Conservation (phyloP, 2,113 vertebrate genomes). For the Ramphastos sulfuratus region DNA sequence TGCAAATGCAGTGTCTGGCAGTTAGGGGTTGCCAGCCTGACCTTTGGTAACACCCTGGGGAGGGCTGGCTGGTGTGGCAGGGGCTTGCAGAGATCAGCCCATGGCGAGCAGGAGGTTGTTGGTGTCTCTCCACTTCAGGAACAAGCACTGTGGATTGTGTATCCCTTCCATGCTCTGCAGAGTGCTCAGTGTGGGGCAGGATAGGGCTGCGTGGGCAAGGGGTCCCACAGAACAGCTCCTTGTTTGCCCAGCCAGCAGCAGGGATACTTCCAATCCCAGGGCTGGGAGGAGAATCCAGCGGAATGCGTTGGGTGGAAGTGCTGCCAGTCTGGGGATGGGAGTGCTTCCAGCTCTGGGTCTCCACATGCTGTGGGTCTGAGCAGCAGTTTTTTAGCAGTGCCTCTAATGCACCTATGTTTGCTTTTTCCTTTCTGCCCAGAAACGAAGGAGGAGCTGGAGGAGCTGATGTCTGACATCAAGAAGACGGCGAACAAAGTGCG, state of each 20-base stretch:
- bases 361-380: fast-evolving
- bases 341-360: neutral
- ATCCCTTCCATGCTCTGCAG: neutral
- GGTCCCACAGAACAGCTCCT: neutral
- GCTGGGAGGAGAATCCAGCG: neutral
- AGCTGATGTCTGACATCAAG: conserved; percentile 96
- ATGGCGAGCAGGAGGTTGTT: neutral
- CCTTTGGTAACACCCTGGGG: fast-evolving
- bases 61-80: fast-evolving
- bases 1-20: neutral
- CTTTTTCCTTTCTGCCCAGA: conserved; percentile 74
- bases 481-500: conserved; percentile 96
- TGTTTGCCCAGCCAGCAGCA: neutral
- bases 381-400: neutral
- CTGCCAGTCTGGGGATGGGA: neutral
- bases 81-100: too few species aligned
- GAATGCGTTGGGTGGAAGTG: fast-evolving
- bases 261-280: neutral
- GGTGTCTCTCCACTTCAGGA: neutral
- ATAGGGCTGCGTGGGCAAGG: too few species aligned
- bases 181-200: fast-evolving
- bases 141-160: too few species aligned
- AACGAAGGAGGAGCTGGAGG: conserved; percentile 93
- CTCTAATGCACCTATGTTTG: neutral
- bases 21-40: neutral